These are phyloP conservation scores for Noctua janthe DNA, from an alignment of 2,888 invertebrate species.

Conservation along the genomic window DNA sequence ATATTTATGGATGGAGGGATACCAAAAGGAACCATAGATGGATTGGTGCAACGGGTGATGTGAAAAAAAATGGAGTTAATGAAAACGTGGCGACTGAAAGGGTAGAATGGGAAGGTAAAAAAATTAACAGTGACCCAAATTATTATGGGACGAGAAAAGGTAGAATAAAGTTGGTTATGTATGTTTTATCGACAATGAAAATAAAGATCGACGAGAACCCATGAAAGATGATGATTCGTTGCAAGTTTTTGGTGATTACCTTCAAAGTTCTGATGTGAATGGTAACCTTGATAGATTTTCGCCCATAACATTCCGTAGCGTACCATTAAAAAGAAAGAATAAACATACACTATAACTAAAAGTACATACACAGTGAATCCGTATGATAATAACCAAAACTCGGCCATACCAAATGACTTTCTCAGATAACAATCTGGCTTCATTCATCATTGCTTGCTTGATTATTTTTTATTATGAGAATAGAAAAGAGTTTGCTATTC, in stretches of 20 bases:
- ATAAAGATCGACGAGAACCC: neutral
- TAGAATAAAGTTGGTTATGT: no score
- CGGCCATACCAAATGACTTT: slow-evolving; percentile 56
- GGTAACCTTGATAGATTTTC: slow-evolving; percentile 4
- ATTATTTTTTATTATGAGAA: slow-evolving; percentile 56
- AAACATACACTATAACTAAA: neutral
- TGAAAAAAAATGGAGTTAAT: no score
- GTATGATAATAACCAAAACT: slow-evolving; percentile 29
- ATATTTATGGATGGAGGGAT: neutral
- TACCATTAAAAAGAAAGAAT: neutral
- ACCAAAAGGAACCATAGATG: neutral
- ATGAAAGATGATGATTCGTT: neutral
- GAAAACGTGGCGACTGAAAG: no score
- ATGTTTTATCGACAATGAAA: neutral
- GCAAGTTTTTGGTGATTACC: neutral
- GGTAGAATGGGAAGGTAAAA: neutral
- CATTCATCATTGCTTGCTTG: slow-evolving; percentile 47
- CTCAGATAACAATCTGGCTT: slow-evolving; percentile 48
- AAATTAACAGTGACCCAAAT: neutral
- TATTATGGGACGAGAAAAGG: no score
- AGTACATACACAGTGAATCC: neutral
- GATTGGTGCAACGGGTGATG: neutral
- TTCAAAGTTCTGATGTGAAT: neutral
- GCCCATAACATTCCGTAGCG: neutral
- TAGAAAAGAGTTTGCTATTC: slow-evolving; percentile 31